phyloP scores from a whole-genome alignment of 2,888 invertebrate genomes.

The Hirtodrosophila alboralis region DNA sequence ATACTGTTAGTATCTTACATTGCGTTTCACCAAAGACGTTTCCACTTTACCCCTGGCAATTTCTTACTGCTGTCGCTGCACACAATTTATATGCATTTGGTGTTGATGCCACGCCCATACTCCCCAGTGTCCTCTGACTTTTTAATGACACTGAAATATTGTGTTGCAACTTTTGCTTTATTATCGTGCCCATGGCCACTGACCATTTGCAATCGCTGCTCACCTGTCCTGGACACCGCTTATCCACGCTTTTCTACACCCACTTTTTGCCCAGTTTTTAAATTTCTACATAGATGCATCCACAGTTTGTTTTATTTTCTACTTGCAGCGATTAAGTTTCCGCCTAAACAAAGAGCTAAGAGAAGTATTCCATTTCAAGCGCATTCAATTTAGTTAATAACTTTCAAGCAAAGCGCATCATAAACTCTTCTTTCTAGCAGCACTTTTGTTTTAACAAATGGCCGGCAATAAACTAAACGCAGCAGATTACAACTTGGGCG shows the following conservation, averaged over 20 bases:
- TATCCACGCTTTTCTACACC: constrained; percentile 3
- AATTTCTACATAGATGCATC: constrained; percentile 8
- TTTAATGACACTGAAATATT: constrained; percentile 68
- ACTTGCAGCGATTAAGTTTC: constrained; percentile 63
- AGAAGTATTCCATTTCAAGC: constrained; percentile 55
- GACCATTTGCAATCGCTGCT: constrained; percentile 9
- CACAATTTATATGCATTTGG: constrained; percentile 45
- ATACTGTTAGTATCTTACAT: constrained; percentile 6
- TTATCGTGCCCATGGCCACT: constrained; percentile 42
- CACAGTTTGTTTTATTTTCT: constrained; percentile 6
- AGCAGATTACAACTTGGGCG: constrained; percentile 59
- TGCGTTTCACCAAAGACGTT: constrained; percentile 15
- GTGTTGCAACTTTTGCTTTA: constrained; percentile 62
- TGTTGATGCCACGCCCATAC: constrained; percentile 25
- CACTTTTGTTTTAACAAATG: constrained; percentile 66
- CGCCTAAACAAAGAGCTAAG: constrained; percentile 37
- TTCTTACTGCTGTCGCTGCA: constrained; percentile 35
- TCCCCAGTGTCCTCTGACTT: constrained; percentile 31
- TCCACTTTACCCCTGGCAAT: constrained; percentile 11
- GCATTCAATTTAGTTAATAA: constrained; percentile 70
- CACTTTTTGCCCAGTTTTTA: constrained; percentile 1
- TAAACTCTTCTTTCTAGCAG: constrained; percentile 44
- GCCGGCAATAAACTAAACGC: constrained; percentile 69
- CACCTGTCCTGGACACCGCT: constrained; percentile 13
- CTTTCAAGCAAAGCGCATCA: constrained; percentile 66